These are phyloP conservation scores for Clarias macrocephalus DNA, from an alignment of 2,113 vertebrate species.

Conservation along the genomic window DNA sequence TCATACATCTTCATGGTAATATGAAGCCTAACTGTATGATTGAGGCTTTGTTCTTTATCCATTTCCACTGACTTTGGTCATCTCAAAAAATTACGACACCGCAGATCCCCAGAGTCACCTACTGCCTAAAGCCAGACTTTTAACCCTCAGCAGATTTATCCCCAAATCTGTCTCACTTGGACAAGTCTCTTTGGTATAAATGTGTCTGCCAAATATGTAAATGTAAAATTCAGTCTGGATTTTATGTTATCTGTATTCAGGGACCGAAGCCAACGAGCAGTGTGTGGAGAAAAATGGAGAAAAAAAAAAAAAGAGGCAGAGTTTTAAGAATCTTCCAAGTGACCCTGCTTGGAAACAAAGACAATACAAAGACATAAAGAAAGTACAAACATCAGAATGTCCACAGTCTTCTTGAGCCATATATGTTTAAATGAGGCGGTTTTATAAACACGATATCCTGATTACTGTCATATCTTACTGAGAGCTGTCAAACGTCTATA, in stretches of 20 bases:
- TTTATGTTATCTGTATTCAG: not conserved
- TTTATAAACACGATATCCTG: not conserved
- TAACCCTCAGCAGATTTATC: not conserved
- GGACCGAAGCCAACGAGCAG: not conserved
- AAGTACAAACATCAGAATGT: too few relatives aligned
- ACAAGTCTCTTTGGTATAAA: not conserved
- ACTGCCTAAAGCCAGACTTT: not conserved
- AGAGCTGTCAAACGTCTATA: not conserved
- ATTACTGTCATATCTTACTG: not conserved
- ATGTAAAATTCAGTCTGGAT: not conserved
- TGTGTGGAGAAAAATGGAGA: not conserved
- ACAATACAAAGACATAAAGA: not conserved
- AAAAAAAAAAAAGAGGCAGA: not conserved
- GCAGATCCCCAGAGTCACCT: not conserved
- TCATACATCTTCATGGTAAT: not conserved
- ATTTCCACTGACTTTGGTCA: not conserved
- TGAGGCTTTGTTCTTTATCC: not conserved
- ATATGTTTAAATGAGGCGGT: not conserved
- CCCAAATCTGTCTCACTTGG: not conserved
- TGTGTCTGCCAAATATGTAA: constrained; percentile 17
- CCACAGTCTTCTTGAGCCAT: not conserved
- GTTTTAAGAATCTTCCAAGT: not conserved
- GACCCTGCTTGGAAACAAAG: not conserved
- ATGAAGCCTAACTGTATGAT: not conserved
- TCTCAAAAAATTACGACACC: not conserved